These are phyloP conservation scores for Podarcis cretensis DNA, from an alignment of 2,113 vertebrate genomes.

Conservation along the genomic window DNA sequence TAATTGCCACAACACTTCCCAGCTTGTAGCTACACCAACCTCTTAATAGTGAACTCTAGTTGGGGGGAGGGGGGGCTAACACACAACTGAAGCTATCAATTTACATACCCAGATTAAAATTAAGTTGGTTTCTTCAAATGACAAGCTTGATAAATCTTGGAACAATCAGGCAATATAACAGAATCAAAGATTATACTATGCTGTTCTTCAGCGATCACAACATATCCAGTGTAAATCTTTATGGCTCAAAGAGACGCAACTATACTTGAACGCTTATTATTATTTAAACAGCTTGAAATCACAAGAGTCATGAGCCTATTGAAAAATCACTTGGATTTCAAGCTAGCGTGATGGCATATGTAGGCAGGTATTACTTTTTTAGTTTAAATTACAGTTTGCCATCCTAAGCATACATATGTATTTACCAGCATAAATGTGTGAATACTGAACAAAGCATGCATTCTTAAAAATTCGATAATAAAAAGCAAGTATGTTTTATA, in stretches of 20 bases:
- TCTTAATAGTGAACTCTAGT: background rate
- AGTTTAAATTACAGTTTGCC: background rate
- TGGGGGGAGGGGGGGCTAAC: background rate
- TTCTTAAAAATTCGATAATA: background rate
- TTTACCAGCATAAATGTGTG: background rate
- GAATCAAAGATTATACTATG: constrained; percentile 19
- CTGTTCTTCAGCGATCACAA: constrained; percentile 41
- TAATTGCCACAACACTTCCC: background rate
- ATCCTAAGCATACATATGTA: fast-evolving
- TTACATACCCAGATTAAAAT: background rate
- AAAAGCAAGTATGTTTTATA: too few species aligned
- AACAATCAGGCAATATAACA: constrained; percentile 36
- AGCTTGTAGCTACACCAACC: background rate
- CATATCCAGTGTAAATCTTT: constrained; percentile 16
- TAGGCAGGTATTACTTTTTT: background rate
- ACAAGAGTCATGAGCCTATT: constrained; percentile 31
- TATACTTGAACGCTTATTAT: background rate
- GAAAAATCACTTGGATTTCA: background rate
- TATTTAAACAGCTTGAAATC: background rate
- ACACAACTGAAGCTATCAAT: background rate
- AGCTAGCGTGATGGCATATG: background rate
- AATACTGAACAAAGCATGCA: constrained; percentile 12
- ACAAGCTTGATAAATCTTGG: constrained; percentile 40
- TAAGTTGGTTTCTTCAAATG: constrained; percentile 28
- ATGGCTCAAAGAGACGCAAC: constrained; percentile 41